These are phyloP conservation scores for Brachionus calyciflorus DNA, from an alignment of 1,140 invertebrate species.

Conservation along the genomic window DNA sequence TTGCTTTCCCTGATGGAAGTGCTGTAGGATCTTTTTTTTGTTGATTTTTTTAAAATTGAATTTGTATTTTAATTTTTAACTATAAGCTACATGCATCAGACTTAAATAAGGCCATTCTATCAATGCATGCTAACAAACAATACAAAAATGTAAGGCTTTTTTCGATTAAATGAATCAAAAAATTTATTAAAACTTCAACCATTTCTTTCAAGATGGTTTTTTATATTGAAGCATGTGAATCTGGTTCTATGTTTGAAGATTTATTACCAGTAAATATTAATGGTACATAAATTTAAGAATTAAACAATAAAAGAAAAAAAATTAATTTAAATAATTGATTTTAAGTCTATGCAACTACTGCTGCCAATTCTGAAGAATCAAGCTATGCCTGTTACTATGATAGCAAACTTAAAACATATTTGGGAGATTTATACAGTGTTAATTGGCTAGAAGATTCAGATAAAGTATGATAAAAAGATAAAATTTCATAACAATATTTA, in stretches of 20 bases:
- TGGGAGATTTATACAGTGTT: conserved; percentile 68
- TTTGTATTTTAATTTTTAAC: conserved; percentile 39
- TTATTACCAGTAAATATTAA: conserved; percentile 64
- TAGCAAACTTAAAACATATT: conserved; percentile 61
- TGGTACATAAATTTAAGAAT: conserved; percentile 55
- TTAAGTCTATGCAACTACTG: conserved; percentile 68
- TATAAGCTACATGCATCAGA: conserved; percentile 59
- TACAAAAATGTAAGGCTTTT: conserved; percentile 61
- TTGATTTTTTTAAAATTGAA: not conserved
- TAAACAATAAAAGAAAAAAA: not conserved
- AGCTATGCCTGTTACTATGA: conserved; percentile 68
- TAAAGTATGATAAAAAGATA: no score
- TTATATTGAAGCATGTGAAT: conserved; percentile 70
- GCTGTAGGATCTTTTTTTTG: conserved; percentile 22
- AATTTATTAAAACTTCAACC: no score
- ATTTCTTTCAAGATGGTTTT: conserved; percentile 68
- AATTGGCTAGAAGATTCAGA: conserved; percentile 70
- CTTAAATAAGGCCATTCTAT: conserved; percentile 60
- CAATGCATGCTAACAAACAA: conserved; percentile 62
- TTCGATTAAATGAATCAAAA: no score
- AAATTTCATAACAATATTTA: not conserved
- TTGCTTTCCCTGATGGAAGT: conserved; percentile 64
- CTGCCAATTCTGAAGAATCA: conserved; percentile 66
- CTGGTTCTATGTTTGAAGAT: conserved; percentile 69
- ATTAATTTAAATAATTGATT: conserved; percentile 48